A percentile compares a stretch with the other conserved stretches of the same genome.
Conservation (phyloP, 2,113 vertebrate genomes). For the Athene noctua region DNA sequence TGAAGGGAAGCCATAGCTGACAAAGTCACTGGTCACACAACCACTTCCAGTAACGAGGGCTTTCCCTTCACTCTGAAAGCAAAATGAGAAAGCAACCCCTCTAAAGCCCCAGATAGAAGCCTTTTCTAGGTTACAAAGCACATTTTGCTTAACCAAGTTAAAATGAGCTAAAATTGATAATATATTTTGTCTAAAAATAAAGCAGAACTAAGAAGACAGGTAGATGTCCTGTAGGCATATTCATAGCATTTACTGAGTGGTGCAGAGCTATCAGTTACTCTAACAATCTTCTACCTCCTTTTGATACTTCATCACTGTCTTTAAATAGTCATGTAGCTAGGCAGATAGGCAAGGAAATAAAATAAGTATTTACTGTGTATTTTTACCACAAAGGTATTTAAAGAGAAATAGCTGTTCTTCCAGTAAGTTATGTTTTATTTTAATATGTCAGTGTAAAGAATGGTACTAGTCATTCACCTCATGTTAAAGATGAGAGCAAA, state of each 20-base stretch:
- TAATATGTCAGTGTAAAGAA: neutral
- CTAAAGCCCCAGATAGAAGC: neutral
- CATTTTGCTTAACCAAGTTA: neutral
- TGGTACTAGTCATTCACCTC: neutral
- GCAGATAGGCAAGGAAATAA: conserved; percentile 34
- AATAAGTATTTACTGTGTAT: conserved; percentile 17
- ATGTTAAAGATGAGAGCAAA: neutral
- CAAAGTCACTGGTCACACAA: neutral
- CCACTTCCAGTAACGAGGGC: neutral
- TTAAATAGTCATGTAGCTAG: neutral
- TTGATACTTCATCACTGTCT: neutral
- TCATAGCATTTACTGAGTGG: conserved; percentile 34
- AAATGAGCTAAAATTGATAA: conserved; percentile 14
- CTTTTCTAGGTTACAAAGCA: neutral
- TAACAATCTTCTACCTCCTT: conserved; percentile 63
- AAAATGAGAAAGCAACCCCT: neutral
- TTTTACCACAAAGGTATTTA: conserved; percentile 32
- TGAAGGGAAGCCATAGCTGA: neutral
- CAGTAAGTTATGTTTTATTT: neutral
- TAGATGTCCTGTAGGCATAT: conserved; percentile 51
- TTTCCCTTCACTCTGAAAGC: neutral
- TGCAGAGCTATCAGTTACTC: conserved; percentile 58
- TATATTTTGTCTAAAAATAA: conserved; percentile 24
- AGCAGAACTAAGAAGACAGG: neutral
- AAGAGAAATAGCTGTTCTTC: conserved; percentile 23